Conservation (phyloP, 2,113 vertebrate species). For the Pteropus alecto region DNA sequence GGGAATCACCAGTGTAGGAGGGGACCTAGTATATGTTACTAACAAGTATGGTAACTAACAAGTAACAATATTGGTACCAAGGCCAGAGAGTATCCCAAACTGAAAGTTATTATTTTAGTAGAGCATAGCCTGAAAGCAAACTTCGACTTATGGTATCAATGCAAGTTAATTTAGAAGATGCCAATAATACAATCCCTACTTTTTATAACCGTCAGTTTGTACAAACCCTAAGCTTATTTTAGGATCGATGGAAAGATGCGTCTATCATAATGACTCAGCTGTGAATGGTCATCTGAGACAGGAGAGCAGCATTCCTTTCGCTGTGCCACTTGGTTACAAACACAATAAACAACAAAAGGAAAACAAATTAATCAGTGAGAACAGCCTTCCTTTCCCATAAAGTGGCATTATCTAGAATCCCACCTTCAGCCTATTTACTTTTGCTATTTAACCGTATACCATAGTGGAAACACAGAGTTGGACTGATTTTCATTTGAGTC, state of each 20-base stretch:
- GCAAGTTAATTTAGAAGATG: neutral
- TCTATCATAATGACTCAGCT: neutral
- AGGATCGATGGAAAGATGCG: neutral
- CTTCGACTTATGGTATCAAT: neutral
- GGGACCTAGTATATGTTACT: neutral
- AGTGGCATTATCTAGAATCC: neutral
- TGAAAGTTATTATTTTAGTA: neutral
- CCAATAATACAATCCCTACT: neutral
- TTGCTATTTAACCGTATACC: neutral
- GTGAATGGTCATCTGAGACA: neutral
- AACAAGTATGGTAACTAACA: neutral
- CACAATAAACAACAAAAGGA: neutral
- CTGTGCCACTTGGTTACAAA: neutral
- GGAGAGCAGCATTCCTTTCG: neutral
- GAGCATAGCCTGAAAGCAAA: neutral
- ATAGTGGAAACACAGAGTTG: neutral
- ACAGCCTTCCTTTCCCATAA: neutral
- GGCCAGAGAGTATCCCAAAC: neutral
- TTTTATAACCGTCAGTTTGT: neutral
- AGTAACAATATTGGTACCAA: neutral
- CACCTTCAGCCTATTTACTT: neutral
- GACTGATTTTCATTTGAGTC: neutral
- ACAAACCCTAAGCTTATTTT: neutral
- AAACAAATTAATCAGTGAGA: neutral
- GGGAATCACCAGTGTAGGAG: neutral